Conservation (phyloP, 1,140 invertebrate species). For the Linepithema humile region DNA sequence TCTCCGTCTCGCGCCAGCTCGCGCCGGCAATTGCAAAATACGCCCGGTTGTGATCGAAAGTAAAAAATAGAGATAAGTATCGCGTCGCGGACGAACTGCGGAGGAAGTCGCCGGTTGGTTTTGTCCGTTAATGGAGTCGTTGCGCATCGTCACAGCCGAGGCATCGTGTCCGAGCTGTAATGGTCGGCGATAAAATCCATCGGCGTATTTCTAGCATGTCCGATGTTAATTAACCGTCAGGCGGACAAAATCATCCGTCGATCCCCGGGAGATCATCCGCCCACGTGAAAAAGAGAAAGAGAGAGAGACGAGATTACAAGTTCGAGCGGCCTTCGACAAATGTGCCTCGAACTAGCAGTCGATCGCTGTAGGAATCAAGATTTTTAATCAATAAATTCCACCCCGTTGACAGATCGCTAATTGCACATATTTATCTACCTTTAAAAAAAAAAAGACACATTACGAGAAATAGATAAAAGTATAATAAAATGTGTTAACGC, state of each 20-base stretch:
- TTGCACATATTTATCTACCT: too few relatives aligned
- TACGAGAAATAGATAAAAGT: not conserved
- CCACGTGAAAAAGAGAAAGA: not conserved
- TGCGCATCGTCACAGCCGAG: not conserved
- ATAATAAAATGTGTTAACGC: not conserved
- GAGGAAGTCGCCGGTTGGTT: not conserved
- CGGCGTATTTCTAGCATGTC: not conserved
- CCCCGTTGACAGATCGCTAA: too few relatives aligned
- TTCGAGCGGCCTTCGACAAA: not conserved
- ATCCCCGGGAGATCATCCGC: slow-evolving; percentile 15
- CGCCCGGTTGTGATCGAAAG: not conserved
- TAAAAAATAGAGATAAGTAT: not conserved
- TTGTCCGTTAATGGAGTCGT: slow-evolving; percentile 25
- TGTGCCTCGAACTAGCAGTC: not conserved
- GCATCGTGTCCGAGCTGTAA: slow-evolving; percentile 8
- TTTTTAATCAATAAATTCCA: too few relatives aligned
- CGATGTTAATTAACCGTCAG: slow-evolving; percentile 21
- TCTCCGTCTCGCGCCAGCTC: slow-evolving; percentile 68
- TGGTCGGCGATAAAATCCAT: slow-evolving; percentile 14
- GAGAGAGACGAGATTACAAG: not conserved
- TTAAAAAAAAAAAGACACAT: too few relatives aligned
- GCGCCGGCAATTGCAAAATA: slow-evolving; percentile 54
- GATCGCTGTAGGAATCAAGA: not conserved
- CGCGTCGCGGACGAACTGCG: not conserved
- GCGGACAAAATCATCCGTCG: not conserved